Base-by-base conservation (phyloP, 2,113 vertebrate genomes). In the Cyprinodon brontotheroides region DNA sequence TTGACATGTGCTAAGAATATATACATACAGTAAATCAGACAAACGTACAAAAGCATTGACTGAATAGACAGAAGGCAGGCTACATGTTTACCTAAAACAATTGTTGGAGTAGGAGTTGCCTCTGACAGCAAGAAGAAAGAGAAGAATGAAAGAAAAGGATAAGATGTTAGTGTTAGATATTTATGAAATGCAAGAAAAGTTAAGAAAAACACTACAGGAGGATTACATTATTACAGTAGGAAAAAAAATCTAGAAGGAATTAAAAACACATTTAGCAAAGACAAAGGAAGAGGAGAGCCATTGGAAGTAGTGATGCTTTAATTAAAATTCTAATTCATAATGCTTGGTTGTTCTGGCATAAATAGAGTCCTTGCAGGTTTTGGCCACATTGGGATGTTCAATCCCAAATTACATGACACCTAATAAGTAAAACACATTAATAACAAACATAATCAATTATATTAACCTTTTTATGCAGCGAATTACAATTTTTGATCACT, bases 21-120 rank as follows among this genome's bases (percentile, higher is more conserved):
- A 48, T 8, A 48, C 11, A 36, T 9, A n/a, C n/a, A n/a, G n/a
- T n/a, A 9, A 4, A 4, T 3, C 65, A 65, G 7, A n/a, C n/a
- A n/a, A n/a, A 63, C 11, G 4, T 68, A 80, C 3, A 11, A 9
- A 71, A 57, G 14, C 12, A 4, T 62, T 14, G 29, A 47, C 11
- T 11, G 41, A 64, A 20, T 45, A 38, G 65, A 43, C 60, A 50
- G 15, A n/a, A 69, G 36, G 79, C 69, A 77, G 72, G 65, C 84
- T 86, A 91, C 60, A 65, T 92, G 92, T 97, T 99, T 99, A 99
- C 98, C 98, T 96, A 97, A 95, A 94, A 94, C 91, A 87, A 98
- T 90, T 95, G 97, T 92, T 93, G 97, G 96, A 94, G 96, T 95
- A 92, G 96, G 96, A 91, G 97, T 95, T 86, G 96, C 95, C 94